Conservation (phyloP, 2,113 vertebrate species). For the Varanus komodoensis region DNA sequence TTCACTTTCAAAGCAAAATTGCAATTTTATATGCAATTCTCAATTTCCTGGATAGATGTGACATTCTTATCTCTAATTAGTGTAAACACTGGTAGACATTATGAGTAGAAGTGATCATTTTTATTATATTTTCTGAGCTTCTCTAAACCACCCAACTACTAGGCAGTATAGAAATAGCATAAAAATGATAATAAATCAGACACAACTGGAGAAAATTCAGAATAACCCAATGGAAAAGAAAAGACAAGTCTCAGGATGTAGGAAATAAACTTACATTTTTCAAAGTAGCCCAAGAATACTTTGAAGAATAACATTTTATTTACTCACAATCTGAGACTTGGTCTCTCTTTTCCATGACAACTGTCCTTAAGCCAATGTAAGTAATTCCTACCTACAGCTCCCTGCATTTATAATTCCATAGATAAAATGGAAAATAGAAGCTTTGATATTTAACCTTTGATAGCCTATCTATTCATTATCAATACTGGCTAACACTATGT, state of each 20-base stretch:
- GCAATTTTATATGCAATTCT: not conserved
- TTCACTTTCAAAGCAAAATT: not conserved
- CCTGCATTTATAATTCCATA: constrained; percentile 45
- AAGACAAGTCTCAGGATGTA: no score
- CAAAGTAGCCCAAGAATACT: no score
- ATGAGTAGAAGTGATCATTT: no score
- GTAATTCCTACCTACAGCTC: constrained; percentile 1
- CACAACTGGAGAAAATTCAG: no score
- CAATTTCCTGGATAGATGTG: not conserved
- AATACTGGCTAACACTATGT: constrained; percentile 27
- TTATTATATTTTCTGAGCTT: no score
- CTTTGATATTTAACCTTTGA: constrained; percentile 5
- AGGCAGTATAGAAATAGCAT: no score
- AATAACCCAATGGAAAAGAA: no score
- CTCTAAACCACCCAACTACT: no score
- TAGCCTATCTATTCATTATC: constrained; percentile 19
- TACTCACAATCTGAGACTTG: no score
- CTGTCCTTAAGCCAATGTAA: not conserved
- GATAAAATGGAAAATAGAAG: constrained; percentile 32
- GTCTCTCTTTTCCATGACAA: not conserved
- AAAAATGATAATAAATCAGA: not conserved
- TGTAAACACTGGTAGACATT: no score
- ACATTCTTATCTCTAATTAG: not conserved
- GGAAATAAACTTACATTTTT: no score
- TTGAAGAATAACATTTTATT: no score